Percentiles rank a stretch among this genome's conserved stretches.
phyloP scores from a whole-genome alignment of 1,140 invertebrate species.

The Drosophila auraria region DNA sequence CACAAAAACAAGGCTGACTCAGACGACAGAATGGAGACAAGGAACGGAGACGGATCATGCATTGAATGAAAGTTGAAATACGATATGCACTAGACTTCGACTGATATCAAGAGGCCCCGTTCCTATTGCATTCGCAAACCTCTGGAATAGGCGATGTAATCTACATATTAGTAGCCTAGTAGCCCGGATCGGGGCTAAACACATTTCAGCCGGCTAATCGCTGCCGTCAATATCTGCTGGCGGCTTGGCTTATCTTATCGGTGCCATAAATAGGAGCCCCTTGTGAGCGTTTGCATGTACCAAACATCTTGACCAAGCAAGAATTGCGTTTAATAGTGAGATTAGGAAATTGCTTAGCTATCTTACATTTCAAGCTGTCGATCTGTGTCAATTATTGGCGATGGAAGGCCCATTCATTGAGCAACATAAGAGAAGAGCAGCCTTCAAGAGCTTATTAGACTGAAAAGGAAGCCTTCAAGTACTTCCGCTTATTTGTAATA shows the following conservation, averaged over 20 bases:
- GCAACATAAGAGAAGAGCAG: not conserved
- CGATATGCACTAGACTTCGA: slow-evolving; percentile 17
- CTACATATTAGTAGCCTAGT: not conserved
- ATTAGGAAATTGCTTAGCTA: slow-evolving; percentile 12
- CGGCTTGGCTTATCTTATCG: slow-evolving; percentile 28
- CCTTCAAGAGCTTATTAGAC: not conserved
- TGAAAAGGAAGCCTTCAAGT: not conserved
- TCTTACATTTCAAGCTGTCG: slow-evolving; percentile 20
- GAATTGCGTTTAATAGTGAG: slow-evolving; percentile 10
- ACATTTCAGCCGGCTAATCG: slow-evolving; percentile 21
- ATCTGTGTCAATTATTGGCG: slow-evolving; percentile 1
- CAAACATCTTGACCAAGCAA: slow-evolving; percentile 26
- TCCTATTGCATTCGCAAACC: slow-evolving; percentile 3
- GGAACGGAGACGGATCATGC: not conserved
- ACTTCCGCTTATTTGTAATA: not conserved
- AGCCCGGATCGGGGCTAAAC: slow-evolving; percentile 4
- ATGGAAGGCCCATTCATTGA: slow-evolving; percentile 18
- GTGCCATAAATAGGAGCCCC: slow-evolving; percentile 53
- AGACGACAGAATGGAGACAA: slow-evolving; percentile 17
- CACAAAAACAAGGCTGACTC: slow-evolving; percentile 31
- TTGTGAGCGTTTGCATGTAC: slow-evolving; percentile 27
- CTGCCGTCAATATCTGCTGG: slow-evolving; percentile 1
- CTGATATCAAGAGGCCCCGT: slow-evolving; percentile 26
- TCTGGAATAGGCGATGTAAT: not conserved
- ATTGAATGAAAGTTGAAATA: slow-evolving; percentile 1